Evolutionary conservation across 2,888 invertebrate species (phyloP), one percentile per base, ranked within the genome.

Genomic region (Rhyacophila evoluta): DNA sequence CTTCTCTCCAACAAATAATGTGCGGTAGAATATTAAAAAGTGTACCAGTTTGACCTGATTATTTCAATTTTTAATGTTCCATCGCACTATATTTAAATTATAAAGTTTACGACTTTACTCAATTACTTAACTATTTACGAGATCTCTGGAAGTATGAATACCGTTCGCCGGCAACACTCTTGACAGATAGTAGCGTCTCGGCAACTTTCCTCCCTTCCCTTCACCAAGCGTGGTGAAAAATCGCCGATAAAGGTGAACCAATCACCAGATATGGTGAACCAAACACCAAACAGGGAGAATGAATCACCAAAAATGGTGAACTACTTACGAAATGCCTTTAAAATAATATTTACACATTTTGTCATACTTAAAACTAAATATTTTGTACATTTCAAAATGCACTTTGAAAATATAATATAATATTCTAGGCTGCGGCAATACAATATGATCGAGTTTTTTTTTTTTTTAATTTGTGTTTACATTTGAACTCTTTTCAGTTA

Each of bases 141-240:
- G 90, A 90, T 90, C 90, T 89, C 89, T 88, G 89, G 88, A 89
- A 89, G 89, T 89, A 87, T 88, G 88, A 89, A 89, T 89, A 77
- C 73, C 77, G 68, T 73, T 76, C 72, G 38, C 76, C 68, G 69
- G n/a, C 11, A 10, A 28, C 69, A 55, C 41, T 2, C 41, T 1
- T n/a, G 15, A 15, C 19, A 1, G 19, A 19, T 15, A 10, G 15
- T 6, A 41, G 55, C 8, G 10, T 25, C 15, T 55, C 55, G 19
- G 76, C 72, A 55, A 25, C 55, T 12, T 55, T 55, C 19, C 10
- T 55, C 55, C 55, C 55, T 55, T 33, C 68, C 19, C 25, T 75
- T 69, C 71, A 55, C 72, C 19, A 15, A 72, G 36, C 71, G 72
- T 28, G 33, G 76, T 39, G 39, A 77, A 36, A 28, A 36, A 72